Evolutionary conservation across 2,888 invertebrate species (phyloP).

Genomic region (Caenorhabditis sp.): DNA sequence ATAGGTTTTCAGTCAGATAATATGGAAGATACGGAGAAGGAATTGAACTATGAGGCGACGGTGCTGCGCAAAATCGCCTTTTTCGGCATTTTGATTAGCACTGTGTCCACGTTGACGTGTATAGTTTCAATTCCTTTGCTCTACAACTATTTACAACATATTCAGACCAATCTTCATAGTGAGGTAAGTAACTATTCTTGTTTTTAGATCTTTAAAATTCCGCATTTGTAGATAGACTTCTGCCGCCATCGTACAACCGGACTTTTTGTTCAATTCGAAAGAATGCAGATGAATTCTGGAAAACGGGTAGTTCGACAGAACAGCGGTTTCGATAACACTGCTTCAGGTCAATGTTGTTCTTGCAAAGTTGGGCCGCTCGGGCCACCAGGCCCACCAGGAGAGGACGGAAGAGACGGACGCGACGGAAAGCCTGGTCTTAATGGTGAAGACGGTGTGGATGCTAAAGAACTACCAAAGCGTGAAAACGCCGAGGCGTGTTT

Average conservation of each 20-base stretch:
- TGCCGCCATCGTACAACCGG: slow-evolving; percentile 60
- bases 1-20: not conserved
- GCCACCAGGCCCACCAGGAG: slow-evolving; percentile 54
- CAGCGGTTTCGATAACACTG: not conserved
- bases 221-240: slow-evolving; percentile 57
- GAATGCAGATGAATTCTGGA: slow-evolving; percentile 49
- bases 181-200: too few relatives aligned
- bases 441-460: slow-evolving; percentile 42
- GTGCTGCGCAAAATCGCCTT: slow-evolving; percentile 57
- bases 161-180: slow-evolving; percentile 64
- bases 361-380: slow-evolving; percentile 47
- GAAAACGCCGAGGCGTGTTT: slow-evolving; percentile 23
- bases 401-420: slow-evolving; percentile 53
- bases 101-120: slow-evolving; percentile 66
- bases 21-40: slow-evolving; percentile 36
- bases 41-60: slow-evolving; percentile 50
- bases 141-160: slow-evolving; percentile 69
- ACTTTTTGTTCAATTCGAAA: slow-evolving; percentile 56
- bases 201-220: too few relatives aligned
- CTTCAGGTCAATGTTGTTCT: slow-evolving; percentile 38
- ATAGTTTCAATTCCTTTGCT: slow-evolving; percentile 67
- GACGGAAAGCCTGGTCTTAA: slow-evolving; percentile 52
- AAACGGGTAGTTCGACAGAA: slow-evolving; percentile 4
- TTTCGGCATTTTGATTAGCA: slow-evolving; percentile 59
- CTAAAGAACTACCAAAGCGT: slow-evolving; percentile 13